Evolutionary conservation across 2,888 invertebrate species (phyloP), one percentile per base, ranked within the genome.

Genomic region (Caenorhabditis sp.): DNA sequence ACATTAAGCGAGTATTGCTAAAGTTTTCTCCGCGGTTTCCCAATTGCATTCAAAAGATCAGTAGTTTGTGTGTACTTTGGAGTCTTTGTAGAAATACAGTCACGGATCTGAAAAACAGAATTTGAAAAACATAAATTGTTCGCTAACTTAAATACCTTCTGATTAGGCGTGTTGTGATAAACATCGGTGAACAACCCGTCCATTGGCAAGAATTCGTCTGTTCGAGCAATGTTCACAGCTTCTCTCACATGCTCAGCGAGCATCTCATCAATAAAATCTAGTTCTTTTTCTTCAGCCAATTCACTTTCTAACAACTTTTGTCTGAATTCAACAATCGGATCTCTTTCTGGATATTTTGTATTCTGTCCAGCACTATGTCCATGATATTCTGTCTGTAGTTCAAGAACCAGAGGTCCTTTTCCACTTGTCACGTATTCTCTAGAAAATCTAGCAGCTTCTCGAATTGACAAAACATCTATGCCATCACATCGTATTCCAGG

Each of bases 241-340:
- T 92, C 92, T 69, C 31, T 31, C 31, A 10, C 31, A 31, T 31
- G 31, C 10, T 93, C 92, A 17, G 95, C 93, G 88, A 92, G 92
- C 17, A 7, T 90, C 90, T 87, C 97, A 26, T 54, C 54, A 26
- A 54, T 54, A n/a, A 8, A 7, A 26, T 23, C 54, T 12, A 54
- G 14, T 20, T 54, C 54, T 10, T 23, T 90, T 97, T 96, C 8
- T 95, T 17, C 26, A 3, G 26, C 54, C 23, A 54, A 26, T 8
- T 20, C 90, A 88, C 96, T 95, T 10, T 95, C 95, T 1, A 92
- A 91, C 0, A 95, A 92, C 89, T 92, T 92, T 85, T 96, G 95
- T 89, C 93, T 95, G 89, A 96, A 95, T 10, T 93, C 93, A n/a
- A 93, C 93, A 82, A 97, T 95, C 20, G 97, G 97, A 90, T 97